Base-by-base conservation (phyloP, 2,888 invertebrate genomes). In the Acrobasis consociella region DNA sequence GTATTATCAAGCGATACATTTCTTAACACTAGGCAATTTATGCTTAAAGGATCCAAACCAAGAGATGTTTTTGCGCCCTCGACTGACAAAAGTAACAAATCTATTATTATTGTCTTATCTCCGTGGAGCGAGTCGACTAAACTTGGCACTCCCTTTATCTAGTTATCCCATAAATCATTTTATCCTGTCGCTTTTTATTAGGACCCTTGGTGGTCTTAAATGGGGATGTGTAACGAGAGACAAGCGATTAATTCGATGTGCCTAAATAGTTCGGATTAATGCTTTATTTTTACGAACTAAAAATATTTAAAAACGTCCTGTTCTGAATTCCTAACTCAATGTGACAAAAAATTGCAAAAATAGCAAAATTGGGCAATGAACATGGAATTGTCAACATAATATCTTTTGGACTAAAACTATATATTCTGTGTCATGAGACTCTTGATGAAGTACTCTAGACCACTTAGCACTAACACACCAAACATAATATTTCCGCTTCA, bases 161-260 rank as follows among this genome's bases (percentile, higher is more conserved):
- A 83, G 82, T 81, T 81, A 76, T 75, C 77, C 82, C 86, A 89
- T 89, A 85, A 89, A 88, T 89, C 89, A 89, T 89, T 85, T 86
- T 82, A 81, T 77, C 75, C 81, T 85, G 89, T 85, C 89, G 77
- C 81, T 89, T 89, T 89, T 89, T 89, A 87, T 86, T 83, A 82
- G 77, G 71, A 74, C 74, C 73, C 81, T 82, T 82, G 69, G 78
- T 77, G 72, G 72, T 73, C 72, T 75, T 69, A 56, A 70, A 72
- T 69, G 64, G 70, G 76, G 67, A 37, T 63, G 77, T 74, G 74
- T 69, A 67, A 67, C 9, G 65, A 64, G 49, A 60, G 64, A 50
- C 11, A 15, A 10, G 50, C 49, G 38, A 38, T 49, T 11, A 39
- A 22, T 56, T 16, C 31, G 37, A 38, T 46, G 46, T n/a, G 0